phyloP scores from a whole-genome alignment of 2,888 invertebrate genomes.

The Phengaris alcon region DNA sequence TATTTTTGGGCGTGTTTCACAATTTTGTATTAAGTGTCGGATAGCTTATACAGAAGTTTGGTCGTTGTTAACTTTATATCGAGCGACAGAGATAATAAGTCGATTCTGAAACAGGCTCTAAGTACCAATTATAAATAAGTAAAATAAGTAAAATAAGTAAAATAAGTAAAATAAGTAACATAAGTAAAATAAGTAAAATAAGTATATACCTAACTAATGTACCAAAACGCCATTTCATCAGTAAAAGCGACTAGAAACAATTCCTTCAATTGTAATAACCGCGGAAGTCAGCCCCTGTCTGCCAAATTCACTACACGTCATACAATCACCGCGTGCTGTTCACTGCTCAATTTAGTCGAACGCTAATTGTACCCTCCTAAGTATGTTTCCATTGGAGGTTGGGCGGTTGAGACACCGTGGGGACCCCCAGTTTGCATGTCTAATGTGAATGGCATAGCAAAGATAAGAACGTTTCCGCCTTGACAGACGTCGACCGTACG shows the following conservation, averaged over 20 bases:
- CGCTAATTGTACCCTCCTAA: neutral
- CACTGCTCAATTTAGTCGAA: slow-evolving; percentile 3
- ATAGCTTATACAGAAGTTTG: too few relatives aligned
- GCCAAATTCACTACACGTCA: neutral
- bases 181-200: too few relatives aligned
- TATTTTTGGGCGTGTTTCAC: too few relatives aligned
- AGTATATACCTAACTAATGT: neutral
- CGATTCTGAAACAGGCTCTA: too few relatives aligned
- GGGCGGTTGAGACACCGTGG: neutral
- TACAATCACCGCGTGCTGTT: neutral
- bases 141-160: too few relatives aligned
- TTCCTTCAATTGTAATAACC: slow-evolving; percentile 12
- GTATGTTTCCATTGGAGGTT: neutral
- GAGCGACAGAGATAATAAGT: too few relatives aligned
- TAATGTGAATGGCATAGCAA: slow-evolving; percentile 35
- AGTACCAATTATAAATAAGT: too few relatives aligned
- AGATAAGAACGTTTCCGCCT: slow-evolving; percentile 35
- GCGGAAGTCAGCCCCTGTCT: neutral
- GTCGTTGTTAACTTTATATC: too few relatives aligned
- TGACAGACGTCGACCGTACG: slow-evolving; percentile 29
- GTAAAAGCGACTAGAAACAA: neutral
- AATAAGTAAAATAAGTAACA: too few relatives aligned
- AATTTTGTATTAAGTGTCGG: too few relatives aligned
- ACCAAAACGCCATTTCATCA: neutral
- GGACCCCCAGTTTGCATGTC: slow-evolving; percentile 23